A percentile compares a stretch with the other conserved stretches of the same genome.
Conservation (phyloP, 2,113 vertebrate genomes). For the Oreotragus oreotragus region DNA sequence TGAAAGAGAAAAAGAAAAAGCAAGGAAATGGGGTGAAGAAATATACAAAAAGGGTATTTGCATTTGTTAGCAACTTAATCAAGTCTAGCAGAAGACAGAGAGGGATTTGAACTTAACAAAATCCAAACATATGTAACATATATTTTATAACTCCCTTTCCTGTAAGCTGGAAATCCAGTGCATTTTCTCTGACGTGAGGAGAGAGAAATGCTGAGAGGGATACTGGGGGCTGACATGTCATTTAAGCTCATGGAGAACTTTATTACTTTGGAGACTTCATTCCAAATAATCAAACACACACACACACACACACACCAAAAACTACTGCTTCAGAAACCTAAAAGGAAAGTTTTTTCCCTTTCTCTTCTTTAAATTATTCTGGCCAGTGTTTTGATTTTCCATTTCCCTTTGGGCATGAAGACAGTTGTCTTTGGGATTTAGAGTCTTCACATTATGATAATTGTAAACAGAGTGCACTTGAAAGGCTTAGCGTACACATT, state of each 20-base stretch:
- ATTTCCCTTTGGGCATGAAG: neutral
- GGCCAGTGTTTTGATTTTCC: neutral
- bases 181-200: neutral
- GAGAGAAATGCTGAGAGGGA: neutral
- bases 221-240: neutral
- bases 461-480: conserved; percentile 16
- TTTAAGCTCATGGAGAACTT: neutral
- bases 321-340: neutral
- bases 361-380: conserved; percentile 33
- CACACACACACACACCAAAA: neutral
- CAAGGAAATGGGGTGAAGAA: neutral
- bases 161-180: neutral
- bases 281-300: neutral
- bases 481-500: conserved; percentile 41
- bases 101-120: neutral
- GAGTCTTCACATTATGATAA: neutral
- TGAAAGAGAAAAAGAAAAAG: neutral
- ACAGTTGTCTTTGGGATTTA: neutral
- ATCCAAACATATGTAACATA: neutral
- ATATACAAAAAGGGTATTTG: neutral
- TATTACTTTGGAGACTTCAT: neutral
- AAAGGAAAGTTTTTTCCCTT: neutral
- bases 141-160: conserved; percentile 4
- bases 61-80: neutral
- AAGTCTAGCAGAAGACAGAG: neutral